A percentile compares a stretch with the other conserved stretches of the same genome.
These are phyloP conservation scores for Discoglossus pictus DNA, from an alignment of 2,797 vertebrate species.

Conservation along the genomic window DNA sequence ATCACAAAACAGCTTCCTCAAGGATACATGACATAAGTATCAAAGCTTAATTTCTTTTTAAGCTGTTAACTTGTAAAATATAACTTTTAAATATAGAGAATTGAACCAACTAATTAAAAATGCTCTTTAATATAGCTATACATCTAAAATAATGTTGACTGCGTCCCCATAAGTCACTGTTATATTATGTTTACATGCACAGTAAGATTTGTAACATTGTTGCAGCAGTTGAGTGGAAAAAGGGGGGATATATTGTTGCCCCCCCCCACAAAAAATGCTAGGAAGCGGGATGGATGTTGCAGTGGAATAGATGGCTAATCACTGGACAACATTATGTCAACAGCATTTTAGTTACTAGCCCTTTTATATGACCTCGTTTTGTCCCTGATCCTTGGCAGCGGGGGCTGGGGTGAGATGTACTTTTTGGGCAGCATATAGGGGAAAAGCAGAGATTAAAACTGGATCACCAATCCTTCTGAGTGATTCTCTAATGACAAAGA, in stretches of 20 bases:
- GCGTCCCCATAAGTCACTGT: too few species aligned
- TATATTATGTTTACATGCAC: too few species aligned
- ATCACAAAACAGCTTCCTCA: too few species aligned
- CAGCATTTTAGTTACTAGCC: slow-evolving; percentile 4
- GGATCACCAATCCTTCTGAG: slow-evolving; percentile 82
- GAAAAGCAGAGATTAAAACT: slow-evolving; percentile 57
- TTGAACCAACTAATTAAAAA: too few species aligned
- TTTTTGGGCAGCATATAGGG: slow-evolving; percentile 29
- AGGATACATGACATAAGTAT: too few species aligned
- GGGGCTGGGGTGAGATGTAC: slow-evolving; percentile 36
- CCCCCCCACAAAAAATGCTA: slow-evolving; percentile 1
- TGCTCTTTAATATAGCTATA: too few species aligned
- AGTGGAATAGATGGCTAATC: slow-evolving; percentile 14
- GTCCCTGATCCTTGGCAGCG: slow-evolving; percentile 40
- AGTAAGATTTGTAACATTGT: slow-evolving; percentile 21
- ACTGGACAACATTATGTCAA: slow-evolving; percentile 23
- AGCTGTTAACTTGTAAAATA: too few species aligned
- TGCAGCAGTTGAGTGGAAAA: slow-evolving; percentile 11
- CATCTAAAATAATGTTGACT: too few species aligned
- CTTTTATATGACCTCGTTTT: slow-evolving; percentile 18
- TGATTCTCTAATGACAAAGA: slow-evolving; percentile 77
- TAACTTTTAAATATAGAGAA: too few species aligned
- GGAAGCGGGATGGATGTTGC: slow-evolving; percentile 33
- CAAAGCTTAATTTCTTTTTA: too few species aligned
- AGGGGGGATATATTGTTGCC: neutral